phyloP scores from a whole-genome alignment of 2,888 invertebrate genomes.

The Ethmia dodecea region DNA sequence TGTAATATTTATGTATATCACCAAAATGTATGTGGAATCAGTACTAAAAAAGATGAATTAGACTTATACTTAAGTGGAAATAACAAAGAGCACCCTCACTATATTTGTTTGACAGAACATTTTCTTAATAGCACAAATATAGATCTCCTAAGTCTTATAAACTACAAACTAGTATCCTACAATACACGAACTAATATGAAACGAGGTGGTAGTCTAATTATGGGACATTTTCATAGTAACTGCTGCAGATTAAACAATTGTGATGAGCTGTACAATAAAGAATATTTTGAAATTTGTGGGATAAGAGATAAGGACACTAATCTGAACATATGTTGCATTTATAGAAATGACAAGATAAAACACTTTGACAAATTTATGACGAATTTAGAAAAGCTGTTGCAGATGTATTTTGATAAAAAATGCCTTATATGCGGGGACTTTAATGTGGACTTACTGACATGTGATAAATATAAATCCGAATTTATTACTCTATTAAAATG shows the following conservation, averaged over 20 bases:
- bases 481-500: slow-evolving; percentile 3
- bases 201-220: slow-evolving; percentile 2
- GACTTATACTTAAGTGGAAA: slow-evolving; percentile 4
- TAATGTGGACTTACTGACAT: slow-evolving; percentile 4
- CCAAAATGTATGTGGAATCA: slow-evolving; percentile 10
- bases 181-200: slow-evolving; percentile 5
- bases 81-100: neutral
- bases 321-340: slow-evolving; percentile 11
- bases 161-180: neutral
- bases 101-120: slow-evolving; percentile 4
- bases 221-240: neutral
- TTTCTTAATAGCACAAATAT: slow-evolving; percentile 2
- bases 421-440: slow-evolving; percentile 7
- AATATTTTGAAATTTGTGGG: slow-evolving; percentile 15
- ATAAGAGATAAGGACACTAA: slow-evolving; percentile 3
- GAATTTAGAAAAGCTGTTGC: slow-evolving; percentile 9
- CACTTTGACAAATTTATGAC: slow-evolving; percentile 11
- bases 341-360: slow-evolving; percentile 4
- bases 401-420: slow-evolving; percentile 12
- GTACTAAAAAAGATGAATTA: slow-evolving; percentile 5
- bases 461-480: neutral
- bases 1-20: slow-evolving; percentile 1
- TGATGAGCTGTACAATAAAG: slow-evolving; percentile 2
- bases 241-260: slow-evolving; percentile 1
- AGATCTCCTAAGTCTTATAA: neutral